These are phyloP conservation scores for Chrysotoxum bicinctum DNA, from an alignment of 2,888 invertebrate species.

Conservation along the genomic window DNA sequence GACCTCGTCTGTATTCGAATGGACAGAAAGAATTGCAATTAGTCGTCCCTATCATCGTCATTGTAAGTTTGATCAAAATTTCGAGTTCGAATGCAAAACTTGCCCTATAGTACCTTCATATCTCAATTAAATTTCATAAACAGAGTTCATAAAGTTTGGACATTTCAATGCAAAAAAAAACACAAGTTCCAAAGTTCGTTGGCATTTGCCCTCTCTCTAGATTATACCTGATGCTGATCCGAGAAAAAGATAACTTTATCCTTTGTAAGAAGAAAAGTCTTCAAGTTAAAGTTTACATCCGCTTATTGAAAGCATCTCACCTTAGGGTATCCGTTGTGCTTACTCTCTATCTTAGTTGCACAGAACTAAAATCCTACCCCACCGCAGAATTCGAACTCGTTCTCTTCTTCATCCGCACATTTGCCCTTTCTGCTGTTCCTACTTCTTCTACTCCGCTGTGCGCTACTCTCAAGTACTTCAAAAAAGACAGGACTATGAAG, in stretches of 20 bases:
- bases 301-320: constrained; percentile 68
- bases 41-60: too few relatives aligned
- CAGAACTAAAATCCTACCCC: constrained; percentile 37
- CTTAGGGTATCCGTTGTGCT: constrained; percentile 56
- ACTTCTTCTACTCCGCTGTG: neutral
- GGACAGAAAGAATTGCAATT: too few relatives aligned
- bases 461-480: constrained; percentile 24
- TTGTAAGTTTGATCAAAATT: too few relatives aligned
- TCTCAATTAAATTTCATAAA: neutral
- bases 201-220: constrained; percentile 46
- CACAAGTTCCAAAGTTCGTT: constrained; percentile 34
- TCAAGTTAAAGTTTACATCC: constrained; percentile 67
- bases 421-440: constrained; percentile 39
- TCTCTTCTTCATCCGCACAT: constrained; percentile 9
- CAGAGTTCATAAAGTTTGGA: constrained; percentile 30
- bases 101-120: too few relatives aligned
- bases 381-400: constrained; percentile 44
- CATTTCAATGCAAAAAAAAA: neutral
- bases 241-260: constrained; percentile 43
- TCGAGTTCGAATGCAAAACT: too few relatives aligned
- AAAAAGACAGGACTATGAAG: constrained; percentile 33
- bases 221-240: constrained; percentile 48
- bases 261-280: constrained; percentile 27
- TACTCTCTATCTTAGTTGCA: neutral
- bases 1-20: too few relatives aligned